Evolutionary conservation across 2,113 vertebrate genomes (phyloP).

Genomic region (Seriola quinqueradiata): DNA sequence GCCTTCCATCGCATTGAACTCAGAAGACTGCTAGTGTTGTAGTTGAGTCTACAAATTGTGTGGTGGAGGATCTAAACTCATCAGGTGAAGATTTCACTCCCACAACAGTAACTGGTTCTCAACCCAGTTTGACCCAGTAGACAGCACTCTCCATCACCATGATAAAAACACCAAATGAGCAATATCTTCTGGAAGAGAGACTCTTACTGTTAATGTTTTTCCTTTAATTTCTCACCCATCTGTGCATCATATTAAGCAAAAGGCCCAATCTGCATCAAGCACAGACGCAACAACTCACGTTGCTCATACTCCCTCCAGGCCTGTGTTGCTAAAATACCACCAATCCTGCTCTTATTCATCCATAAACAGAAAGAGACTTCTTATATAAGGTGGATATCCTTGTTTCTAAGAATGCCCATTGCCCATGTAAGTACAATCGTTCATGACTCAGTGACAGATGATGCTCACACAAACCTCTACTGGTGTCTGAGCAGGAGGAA

Average conservation of each 20-base stretch:
- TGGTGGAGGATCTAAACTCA: too few species aligned
- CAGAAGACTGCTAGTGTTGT: too few species aligned
- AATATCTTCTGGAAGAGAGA: too few species aligned
- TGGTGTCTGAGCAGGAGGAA: conserved; percentile 62
- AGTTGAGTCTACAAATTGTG: too few species aligned
- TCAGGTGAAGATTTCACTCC: too few species aligned
- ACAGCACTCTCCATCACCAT: too few species aligned
- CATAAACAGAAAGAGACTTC: conserved; percentile 7
- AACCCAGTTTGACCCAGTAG: too few species aligned
- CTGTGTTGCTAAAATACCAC: conserved; percentile 24
- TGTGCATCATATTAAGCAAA: background rate
- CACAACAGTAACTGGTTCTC: too few species aligned
- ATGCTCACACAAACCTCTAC: conserved; percentile 37
- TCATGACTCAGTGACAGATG: conserved; percentile 65
- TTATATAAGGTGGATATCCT: conserved; percentile 58
- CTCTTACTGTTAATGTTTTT: background rate
- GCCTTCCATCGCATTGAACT: too few species aligned
- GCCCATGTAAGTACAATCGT: conserved; percentile 64
- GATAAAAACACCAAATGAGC: too few species aligned
- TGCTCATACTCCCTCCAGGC: background rate
- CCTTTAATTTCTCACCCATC: background rate
- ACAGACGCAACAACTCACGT: background rate
- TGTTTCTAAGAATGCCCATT: conserved; percentile 12
- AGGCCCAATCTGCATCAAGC: background rate
- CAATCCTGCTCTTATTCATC: conserved; percentile 12